Conservation (phyloP, 2,113 vertebrate genomes). For the Cranoglanis bouderius region DNA sequence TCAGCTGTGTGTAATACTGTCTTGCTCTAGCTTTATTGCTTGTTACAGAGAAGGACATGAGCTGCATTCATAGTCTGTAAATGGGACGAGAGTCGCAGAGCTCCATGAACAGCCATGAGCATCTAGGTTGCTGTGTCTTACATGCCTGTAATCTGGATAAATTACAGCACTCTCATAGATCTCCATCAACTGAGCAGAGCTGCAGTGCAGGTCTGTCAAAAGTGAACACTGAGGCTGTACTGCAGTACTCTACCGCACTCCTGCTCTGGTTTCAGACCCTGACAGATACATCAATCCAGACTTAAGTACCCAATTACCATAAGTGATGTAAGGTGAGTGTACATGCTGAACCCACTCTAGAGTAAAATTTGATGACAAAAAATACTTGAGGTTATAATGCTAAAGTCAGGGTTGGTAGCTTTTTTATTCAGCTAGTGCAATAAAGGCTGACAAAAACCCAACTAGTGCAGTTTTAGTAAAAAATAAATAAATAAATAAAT, state of each 20-base stretch:
- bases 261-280: slow-evolving; percentile 42
- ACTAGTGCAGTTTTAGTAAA: not conserved
- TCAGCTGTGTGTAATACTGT: slow-evolving; percentile 57
- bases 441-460: not conserved
- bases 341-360: slow-evolving; percentile 30
- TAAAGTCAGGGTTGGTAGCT: not conserved
- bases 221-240: slow-evolving; percentile 9
- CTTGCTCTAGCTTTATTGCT: slow-evolving; percentile 52
- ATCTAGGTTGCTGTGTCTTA: slow-evolving; percentile 33
- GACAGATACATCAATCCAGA: slow-evolving; percentile 42
- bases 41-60: slow-evolving; percentile 52
- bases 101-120: slow-evolving; percentile 4
- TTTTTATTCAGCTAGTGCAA: not conserved
- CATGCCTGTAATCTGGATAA: slow-evolving; percentile 14
- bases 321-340: slow-evolving; percentile 31
- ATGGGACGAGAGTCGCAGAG: not conserved
- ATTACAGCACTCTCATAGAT: not conserved
- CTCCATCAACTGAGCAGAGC: slow-evolving; percentile 1
- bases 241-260: slow-evolving; percentile 16
- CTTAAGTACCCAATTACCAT: slow-evolving; percentile 47
- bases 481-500: too few species aligned
- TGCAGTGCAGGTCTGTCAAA: slow-evolving; percentile 29
- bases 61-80: slow-evolving; percentile 16
- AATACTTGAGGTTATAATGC: slow-evolving; percentile 23
- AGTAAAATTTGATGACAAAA: slow-evolving; percentile 37